These are phyloP conservation scores for Sitophilus oryzae DNA, from an alignment of 1,140 invertebrate genomes.

Conservation along the genomic window DNA sequence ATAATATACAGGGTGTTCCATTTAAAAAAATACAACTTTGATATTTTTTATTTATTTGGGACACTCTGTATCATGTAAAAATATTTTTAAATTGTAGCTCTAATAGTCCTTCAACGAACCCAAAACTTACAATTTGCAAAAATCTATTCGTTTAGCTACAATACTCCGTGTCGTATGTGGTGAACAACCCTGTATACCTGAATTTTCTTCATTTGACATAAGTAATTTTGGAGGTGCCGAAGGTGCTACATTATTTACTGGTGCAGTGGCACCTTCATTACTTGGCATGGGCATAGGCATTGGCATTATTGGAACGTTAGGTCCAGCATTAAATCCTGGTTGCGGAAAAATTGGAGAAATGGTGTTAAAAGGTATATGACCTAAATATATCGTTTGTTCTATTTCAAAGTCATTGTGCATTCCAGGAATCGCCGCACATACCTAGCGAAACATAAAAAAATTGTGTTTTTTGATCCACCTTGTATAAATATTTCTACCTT, in stretches of 20 bases:
- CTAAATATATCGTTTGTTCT: neutral
- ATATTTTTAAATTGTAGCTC: too few relatives aligned
- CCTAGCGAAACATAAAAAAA: slow-evolving; percentile 1
- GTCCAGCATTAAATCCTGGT: neutral
- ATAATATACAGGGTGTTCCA: too few relatives aligned
- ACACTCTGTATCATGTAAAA: too few relatives aligned
- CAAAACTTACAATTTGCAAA: too few relatives aligned
- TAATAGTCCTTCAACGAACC: too few relatives aligned
- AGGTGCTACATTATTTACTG: neutral
- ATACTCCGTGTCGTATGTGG: too few relatives aligned
- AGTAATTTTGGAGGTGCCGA: neutral
- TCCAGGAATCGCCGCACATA: slow-evolving; percentile 1
- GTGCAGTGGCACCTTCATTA: neutral
- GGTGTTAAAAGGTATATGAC: slow-evolving; percentile 4
- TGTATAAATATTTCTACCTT: slow-evolving; percentile 1
- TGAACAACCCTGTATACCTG: too few relatives aligned
- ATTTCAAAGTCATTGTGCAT: slow-evolving; percentile 9
- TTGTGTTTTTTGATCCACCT: too few relatives aligned
- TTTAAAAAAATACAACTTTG: too few relatives aligned
- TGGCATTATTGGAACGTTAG: neutral
- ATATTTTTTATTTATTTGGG: too few relatives aligned
- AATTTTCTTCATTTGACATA: neutral
- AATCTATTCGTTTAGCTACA: too few relatives aligned
- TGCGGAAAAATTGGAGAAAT: neutral
- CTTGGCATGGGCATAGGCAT: neutral